phyloP scores from a whole-genome alignment of 2,113 vertebrate species.

The Scatophagus argus region DNA sequence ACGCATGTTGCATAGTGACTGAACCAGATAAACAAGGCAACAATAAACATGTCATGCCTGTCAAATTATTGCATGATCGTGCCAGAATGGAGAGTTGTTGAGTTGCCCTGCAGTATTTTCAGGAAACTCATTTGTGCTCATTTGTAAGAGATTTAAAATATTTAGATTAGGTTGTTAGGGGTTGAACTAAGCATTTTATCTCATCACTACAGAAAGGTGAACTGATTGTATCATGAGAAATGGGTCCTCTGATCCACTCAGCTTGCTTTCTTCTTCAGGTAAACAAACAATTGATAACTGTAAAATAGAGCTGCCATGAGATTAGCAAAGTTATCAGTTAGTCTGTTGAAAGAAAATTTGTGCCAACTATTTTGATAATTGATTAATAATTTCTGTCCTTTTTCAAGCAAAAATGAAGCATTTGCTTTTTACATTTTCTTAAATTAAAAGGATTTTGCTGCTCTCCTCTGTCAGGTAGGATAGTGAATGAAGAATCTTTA shows the following conservation, averaged over 20 bases:
- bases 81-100: not conserved
- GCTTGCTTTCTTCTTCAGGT: constrained; percentile 7
- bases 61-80: not conserved
- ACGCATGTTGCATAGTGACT: not conserved
- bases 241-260: not conserved
- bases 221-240: not conserved
- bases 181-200: not conserved
- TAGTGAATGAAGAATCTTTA: too few species aligned
- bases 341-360: too few species aligned
- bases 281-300: too few species aligned
- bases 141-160: not conserved
- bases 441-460: too few species aligned
- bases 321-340: too few species aligned
- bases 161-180: not conserved
- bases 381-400: too few species aligned
- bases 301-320: too few species aligned
- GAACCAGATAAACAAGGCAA: not conserved
- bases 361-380: too few species aligned
- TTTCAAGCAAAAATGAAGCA: too few species aligned
- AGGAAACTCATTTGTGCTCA: constrained; percentile 3
- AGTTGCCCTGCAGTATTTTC: not conserved
- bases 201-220: not conserved
- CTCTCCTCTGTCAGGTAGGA: too few species aligned
- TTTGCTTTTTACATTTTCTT: too few species aligned
- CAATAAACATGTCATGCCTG: not conserved